Evolutionary conservation across 2,797 vertebrate genomes (phyloP), one percentile per base, ranked within the genome.

Genomic region (Triplophysa yarkandensis): DNA sequence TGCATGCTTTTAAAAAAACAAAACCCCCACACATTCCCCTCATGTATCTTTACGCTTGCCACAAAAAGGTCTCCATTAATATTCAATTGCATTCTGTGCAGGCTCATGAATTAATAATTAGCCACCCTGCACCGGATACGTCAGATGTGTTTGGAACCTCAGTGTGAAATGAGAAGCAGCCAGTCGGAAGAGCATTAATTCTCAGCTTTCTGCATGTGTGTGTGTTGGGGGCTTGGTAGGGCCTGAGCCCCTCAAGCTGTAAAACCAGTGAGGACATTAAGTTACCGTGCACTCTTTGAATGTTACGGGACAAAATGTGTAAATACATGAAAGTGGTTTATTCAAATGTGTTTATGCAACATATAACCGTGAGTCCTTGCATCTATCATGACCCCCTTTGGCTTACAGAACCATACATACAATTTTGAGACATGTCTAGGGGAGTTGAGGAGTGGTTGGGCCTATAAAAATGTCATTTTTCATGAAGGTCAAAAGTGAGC

Each of bases 21-120:
- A 87, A 83, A 82, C 63, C 25, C 60, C 80, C 82, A 84, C 75
- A 71, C 44, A 68, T 67, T 27, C 81, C 83, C 82, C 83, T 84
- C 80, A 19, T 86, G 85, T 90, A 89, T 89, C 86, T 89, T 89
- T 88, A 87, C 81, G 70, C 83, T 84, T 77, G 77, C 83, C 82
- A 84, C 64, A 80, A 87, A 90, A 89, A 91, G 88, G 86, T 86
- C 81, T 36, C 68, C 78, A 92, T 92, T 87, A 92, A 93, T 91
- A 92, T 92, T 88, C 84, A 76, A 92, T 82, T 78, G 83, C 70
- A 69, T 83, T 80, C 77, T 78, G 64, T 75, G 55, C 63, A 62
- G 58, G 66, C 78, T 81, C 84, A 90, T 93, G 85, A 92, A 92
- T 93, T 87, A 89, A 82, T 87, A 82, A 91, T 79, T 60, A 50